These are phyloP conservation scores for Ylistrum balloti DNA, from an alignment of 1,140 invertebrate species.

Conservation along the genomic window DNA sequence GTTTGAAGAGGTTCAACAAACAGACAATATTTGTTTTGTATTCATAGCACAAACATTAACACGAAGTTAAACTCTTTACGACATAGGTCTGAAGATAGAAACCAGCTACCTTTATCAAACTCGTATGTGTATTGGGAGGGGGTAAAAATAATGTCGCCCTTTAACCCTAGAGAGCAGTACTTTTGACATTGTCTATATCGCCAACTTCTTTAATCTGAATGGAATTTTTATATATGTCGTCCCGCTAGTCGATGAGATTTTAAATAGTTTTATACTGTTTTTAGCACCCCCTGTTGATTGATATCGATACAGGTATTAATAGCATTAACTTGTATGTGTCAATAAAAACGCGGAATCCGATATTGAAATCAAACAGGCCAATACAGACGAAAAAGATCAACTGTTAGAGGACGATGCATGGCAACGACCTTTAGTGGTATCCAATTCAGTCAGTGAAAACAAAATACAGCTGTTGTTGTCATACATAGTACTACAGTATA, in stretches of 20 bases:
- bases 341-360: not conserved
- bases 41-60: conserved; percentile 28
- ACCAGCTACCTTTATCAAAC: not conserved
- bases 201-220: not conserved
- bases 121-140: not conserved
- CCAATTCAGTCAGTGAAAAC: not conserved
- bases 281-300: conserved; percentile 5
- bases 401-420: not conserved
- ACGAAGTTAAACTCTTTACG: conserved; percentile 16
- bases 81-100: not conserved
- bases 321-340: conserved; percentile 28
- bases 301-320: conserved; percentile 22
- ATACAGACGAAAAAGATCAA: conserved; percentile 18
- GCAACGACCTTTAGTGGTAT: not conserved
- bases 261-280: not conserved
- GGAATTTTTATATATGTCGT: not conserved
- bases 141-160: not conserved
- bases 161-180: not conserved
- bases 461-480: not conserved
- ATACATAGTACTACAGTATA: not conserved
- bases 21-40: not conserved
- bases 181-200: not conserved
- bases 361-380: conserved; percentile 6
- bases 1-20: not conserved
- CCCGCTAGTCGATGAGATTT: not conserved